A percentile compares a stretch with the other conserved stretches of the same genome.
These are phyloP conservation scores for Lobophora halterata DNA, from an alignment of 2,888 invertebrate genomes.

Conservation along the genomic window DNA sequence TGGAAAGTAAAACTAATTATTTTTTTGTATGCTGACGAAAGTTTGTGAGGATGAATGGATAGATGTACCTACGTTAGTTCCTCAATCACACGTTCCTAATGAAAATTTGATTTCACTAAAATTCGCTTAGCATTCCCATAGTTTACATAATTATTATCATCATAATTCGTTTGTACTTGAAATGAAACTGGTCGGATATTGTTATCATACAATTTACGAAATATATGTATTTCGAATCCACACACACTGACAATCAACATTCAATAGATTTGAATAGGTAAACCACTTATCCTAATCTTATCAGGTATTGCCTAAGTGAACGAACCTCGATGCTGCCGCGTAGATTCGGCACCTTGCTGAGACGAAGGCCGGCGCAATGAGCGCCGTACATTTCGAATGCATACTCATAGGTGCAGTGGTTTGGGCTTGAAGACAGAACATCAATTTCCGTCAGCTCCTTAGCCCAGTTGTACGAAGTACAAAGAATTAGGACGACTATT, in stretches of 20 bases:
- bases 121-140: no score
- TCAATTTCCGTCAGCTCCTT: conserved; percentile 65
- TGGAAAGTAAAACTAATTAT: conserved; percentile 45
- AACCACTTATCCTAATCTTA: conserved; percentile 29
- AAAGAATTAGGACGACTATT: conserved; percentile 36
- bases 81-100: no score
- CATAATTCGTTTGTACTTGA: no score
- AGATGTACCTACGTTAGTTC: no score
- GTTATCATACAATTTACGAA: conserved; percentile 5
- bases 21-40: neutral
- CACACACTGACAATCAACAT: conserved; percentile 20
- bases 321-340: conserved; percentile 78
- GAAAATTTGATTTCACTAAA: no score
- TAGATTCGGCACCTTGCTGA: conserved; percentile 72
- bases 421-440: conserved; percentile 50
- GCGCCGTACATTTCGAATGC: conserved; percentile 79
- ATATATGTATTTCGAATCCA: conserved; percentile 13
- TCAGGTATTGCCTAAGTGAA: conserved; percentile 29
- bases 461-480: conserved; percentile 35
- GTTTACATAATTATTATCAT: no score
- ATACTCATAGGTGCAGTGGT: conserved; percentile 74
- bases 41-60: no score
- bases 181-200: no score
- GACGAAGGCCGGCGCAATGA: conserved; percentile 71
- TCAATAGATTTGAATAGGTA: conserved; percentile 32